phyloP scores from a whole-genome alignment of 2,888 invertebrate genomes.

The Microctonus brassicae region DNA sequence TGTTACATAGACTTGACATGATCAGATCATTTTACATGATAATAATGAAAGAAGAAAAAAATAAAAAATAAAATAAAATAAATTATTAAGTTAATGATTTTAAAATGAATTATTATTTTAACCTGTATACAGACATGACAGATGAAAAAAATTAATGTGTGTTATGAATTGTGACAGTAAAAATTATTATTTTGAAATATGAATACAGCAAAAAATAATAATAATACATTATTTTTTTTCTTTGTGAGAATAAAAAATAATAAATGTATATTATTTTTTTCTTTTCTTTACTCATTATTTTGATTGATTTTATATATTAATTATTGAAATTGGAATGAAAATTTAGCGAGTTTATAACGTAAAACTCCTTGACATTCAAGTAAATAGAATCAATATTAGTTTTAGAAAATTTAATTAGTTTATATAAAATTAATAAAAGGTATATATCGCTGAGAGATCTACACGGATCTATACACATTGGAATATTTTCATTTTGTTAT shows the following conservation, averaged over 20 bases:
- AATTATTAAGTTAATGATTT: background rate
- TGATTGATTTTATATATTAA: background rate
- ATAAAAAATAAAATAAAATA: too few species aligned
- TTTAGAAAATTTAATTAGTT: background rate
- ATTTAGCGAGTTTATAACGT: background rate
- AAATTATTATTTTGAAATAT: background rate
- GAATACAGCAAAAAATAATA: background rate
- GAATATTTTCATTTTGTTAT: too few species aligned
- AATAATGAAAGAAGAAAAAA: too few species aligned
- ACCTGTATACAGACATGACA: background rate
- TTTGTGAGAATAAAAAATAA: background rate
- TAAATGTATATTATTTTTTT: background rate
- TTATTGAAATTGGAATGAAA: background rate
- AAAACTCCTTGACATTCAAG: background rate
- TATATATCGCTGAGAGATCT: too few species aligned
- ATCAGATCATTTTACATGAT: background rate
- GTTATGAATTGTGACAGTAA: too few species aligned
- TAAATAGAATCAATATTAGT: background rate
- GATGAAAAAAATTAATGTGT: background rate
- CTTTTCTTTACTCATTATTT: background rate
- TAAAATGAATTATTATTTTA: background rate
- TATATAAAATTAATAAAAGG: background rate
- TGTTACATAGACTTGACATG: background rate
- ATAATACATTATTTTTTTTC: too few species aligned
- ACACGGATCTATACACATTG: too few species aligned